Percentiles rank a stretch among this genome's conserved stretches.
These are phyloP conservation scores for Arenaria interpres DNA, from an alignment of 2,113 vertebrate genomes.

Conservation along the genomic window DNA sequence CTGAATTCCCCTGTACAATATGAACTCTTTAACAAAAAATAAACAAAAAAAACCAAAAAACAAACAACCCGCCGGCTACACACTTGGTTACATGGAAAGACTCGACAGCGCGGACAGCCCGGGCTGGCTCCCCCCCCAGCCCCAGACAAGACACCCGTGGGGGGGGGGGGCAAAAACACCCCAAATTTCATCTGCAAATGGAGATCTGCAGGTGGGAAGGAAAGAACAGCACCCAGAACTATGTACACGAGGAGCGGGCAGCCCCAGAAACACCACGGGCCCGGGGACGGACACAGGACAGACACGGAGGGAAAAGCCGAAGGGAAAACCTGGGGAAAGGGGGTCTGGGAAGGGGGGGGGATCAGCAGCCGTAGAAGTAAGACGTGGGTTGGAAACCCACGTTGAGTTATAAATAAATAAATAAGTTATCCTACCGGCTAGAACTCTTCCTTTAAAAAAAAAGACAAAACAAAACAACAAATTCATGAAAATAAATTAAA, in stretches of 20 bases:
- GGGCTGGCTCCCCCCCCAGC: constrained; percentile 36
- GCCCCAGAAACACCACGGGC: not conserved
- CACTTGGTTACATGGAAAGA: constrained; percentile 66
- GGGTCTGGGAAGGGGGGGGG: not conserved
- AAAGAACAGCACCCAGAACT: constrained; percentile 18
- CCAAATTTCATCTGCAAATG: constrained; percentile 34
- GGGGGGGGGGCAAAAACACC: not conserved
- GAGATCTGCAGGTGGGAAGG: not conserved
- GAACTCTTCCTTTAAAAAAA: constrained; percentile 39
- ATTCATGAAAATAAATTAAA: constrained; percentile 78
- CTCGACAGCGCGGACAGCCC: constrained; percentile 46
- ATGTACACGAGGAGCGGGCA: constrained; percentile 28
- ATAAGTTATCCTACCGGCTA: constrained; percentile 76
- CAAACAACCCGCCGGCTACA: constrained; percentile 56
- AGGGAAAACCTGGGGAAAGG: not conserved
- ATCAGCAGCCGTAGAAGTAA: constrained; percentile 82
- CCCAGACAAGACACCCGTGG: not conserved
- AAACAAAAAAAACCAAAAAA: not conserved
- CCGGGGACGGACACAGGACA: not conserved
- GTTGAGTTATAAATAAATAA: constrained; percentile 96
- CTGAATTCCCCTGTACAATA: constrained; percentile 82
- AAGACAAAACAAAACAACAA: not conserved
- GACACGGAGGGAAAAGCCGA: not conserved
- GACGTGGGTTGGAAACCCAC: constrained; percentile 73
- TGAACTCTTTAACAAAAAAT: constrained; percentile 63